These are phyloP conservation scores for Manis javanica DNA, from an alignment of 2,797 vertebrate genomes.

Conservation along the genomic window DNA sequence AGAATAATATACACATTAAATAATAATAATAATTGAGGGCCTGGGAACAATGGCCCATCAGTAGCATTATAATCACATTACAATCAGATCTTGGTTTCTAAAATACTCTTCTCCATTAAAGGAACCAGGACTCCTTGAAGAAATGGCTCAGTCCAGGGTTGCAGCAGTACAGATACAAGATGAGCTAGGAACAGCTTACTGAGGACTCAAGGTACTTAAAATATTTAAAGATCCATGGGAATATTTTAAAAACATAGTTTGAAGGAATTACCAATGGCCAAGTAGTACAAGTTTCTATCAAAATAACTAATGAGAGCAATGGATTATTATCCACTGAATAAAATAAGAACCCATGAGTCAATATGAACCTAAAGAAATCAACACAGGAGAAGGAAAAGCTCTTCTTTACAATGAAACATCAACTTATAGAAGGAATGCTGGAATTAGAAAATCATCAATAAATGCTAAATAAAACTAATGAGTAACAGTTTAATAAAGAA, in stretches of 20 bases:
- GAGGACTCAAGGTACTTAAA: background rate
- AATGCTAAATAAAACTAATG: background rate
- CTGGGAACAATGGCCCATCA: background rate
- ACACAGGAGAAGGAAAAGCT: background rate
- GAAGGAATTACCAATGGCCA: background rate
- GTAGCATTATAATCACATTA: background rate
- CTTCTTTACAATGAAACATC: background rate
- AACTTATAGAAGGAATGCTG: background rate
- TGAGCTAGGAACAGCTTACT: background rate
- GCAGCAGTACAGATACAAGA: background rate
- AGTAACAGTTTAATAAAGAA: background rate
- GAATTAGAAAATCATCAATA: background rate
- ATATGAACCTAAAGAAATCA: background rate
- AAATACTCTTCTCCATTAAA: background rate
- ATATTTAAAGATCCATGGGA: constrained; percentile 10
- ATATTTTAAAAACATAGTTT: background rate
- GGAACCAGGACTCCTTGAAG: background rate
- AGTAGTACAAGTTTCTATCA: background rate
- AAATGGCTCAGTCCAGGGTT: background rate
- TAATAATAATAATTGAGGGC: background rate
- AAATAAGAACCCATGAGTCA: background rate
- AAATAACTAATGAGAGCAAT: background rate
- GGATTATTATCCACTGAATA: background rate
- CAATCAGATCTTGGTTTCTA: background rate
- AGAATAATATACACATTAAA: background rate